phyloP scores from a whole-genome alignment of 2,797 vertebrate species.

The Bradypus variegatus region DNA sequence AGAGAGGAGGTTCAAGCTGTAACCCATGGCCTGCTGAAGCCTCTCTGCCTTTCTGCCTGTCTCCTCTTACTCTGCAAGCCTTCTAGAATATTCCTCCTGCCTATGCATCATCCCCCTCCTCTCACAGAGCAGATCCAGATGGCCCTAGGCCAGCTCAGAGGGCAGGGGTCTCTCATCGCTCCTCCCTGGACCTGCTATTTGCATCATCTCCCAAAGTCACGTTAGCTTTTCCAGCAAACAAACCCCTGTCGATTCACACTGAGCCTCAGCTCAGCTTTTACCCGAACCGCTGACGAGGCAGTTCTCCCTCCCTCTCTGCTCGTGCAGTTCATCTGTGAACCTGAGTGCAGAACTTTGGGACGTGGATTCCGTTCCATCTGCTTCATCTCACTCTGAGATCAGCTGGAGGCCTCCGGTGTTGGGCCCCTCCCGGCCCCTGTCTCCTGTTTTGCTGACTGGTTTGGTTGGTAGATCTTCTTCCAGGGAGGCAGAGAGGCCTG shows the following conservation, averaged over 20 bases:
- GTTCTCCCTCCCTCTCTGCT: neutral
- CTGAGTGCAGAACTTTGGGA: no score
- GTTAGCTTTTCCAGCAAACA: neutral
- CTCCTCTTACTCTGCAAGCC: neutral
- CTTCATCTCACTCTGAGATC: no score
- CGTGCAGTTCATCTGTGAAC: no score
- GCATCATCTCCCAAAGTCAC: neutral
- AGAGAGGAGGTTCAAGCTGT: no score
- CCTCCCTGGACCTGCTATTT: neutral
- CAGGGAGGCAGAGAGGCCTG: no score
- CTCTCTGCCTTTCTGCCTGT: neutral
- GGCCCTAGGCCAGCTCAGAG: neutral
- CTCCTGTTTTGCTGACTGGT: no score
- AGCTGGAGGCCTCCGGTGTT: no score
- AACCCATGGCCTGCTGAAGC: neutral
- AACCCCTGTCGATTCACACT: fast-evolving
- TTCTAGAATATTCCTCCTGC: neutral
- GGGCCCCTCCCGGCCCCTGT: no score
- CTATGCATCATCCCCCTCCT: neutral
- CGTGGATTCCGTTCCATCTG: no score
- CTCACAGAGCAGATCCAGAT: neutral
- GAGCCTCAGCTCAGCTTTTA: neutral
- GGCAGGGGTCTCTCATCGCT: no score
- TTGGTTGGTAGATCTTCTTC: no score
- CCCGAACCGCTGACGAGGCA: neutral